Percentiles rank a stretch among this genome's conserved stretches.
phyloP scores from a whole-genome alignment of 2,113 vertebrate species.

The Elgaria multicarinata region DNA sequence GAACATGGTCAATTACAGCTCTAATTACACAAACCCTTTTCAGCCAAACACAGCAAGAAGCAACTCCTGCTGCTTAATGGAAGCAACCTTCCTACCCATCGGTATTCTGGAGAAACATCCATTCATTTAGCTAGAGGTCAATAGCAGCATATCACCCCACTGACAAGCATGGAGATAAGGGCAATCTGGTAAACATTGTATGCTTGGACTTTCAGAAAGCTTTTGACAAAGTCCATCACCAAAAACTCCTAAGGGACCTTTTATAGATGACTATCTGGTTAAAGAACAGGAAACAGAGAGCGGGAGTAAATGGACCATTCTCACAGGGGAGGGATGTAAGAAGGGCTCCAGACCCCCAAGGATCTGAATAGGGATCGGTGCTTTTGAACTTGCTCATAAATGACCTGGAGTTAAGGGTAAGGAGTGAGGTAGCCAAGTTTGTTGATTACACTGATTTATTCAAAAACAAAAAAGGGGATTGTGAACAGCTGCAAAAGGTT shows the following conservation, averaged over 20 bases:
- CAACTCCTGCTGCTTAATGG: slow-evolving; percentile 72
- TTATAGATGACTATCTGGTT: not conserved
- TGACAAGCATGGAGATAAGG: slow-evolving; percentile 35
- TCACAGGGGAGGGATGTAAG: not conserved
- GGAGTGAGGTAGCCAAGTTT: too few relatives aligned
- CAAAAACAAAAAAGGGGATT: not conserved
- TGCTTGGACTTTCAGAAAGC: not conserved
- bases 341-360: too few relatives aligned
- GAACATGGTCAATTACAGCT: slow-evolving; percentile 73
- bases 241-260: not conserved
- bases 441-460: not conserved
- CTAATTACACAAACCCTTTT: slow-evolving; percentile 67
- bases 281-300: not conserved
- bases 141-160: slow-evolving; percentile 49
- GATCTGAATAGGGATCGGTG: not conserved
- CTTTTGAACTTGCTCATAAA: not conserved
- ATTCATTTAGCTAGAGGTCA: slow-evolving; percentile 69
- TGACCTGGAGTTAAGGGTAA: not conserved
- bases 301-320: not conserved
- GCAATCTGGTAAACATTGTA: not conserved
- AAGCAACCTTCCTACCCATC: slow-evolving; percentile 56
- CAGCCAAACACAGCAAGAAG: slow-evolving; percentile 65
- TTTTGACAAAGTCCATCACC: not conserved
- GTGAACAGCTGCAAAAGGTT: not conserved
- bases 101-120: slow-evolving; percentile 50